Conservation (phyloP, 2,888 invertebrate genomes). For the Polydesmus complanatus region DNA sequence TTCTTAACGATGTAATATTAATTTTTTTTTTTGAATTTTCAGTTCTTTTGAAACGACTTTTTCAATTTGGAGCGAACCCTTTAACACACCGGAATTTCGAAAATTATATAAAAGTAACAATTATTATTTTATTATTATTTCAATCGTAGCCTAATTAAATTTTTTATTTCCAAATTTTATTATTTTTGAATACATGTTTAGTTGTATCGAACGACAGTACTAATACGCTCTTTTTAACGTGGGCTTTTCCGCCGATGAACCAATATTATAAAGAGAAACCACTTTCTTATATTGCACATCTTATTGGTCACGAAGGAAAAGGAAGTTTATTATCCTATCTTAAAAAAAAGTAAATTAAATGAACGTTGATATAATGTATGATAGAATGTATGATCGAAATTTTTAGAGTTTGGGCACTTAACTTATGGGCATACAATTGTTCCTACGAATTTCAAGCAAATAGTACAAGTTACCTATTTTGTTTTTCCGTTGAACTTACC, state of each 20-base stretch:
- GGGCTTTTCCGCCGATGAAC: conserved; percentile 47
- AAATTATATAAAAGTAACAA: conserved; percentile 6
- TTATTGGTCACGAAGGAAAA: conserved; percentile 75
- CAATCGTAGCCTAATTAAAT: too few relatives aligned
- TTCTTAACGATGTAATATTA: neutral
- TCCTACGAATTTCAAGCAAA: conserved; percentile 5
- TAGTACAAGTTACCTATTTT: conserved; percentile 5
- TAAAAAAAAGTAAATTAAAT: conserved; percentile 51
- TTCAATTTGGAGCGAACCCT: conserved; percentile 38
- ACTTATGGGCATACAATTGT: conserved; percentile 1
- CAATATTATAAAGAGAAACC: conserved; percentile 60
- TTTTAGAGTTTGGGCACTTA: conserved; percentile 14
- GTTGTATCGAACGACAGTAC: conserved; percentile 61
- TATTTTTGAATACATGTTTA: too few relatives aligned
- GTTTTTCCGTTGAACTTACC: conserved; percentile 6
- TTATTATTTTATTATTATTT: neutral
- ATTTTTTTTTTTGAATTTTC: conserved; percentile 7
- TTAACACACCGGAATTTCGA: conserved; percentile 44
- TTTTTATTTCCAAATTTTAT: neutral
- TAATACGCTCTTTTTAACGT: conserved; percentile 49
- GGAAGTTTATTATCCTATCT: conserved; percentile 67
- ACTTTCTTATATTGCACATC: conserved; percentile 56
- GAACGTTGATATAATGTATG: neutral
- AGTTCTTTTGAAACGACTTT: conserved; percentile 13
- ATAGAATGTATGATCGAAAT: conserved; percentile 33